phyloP scores from a whole-genome alignment of 2,797 vertebrate species.

The Tokudaia tokunoshimensis region DNA sequence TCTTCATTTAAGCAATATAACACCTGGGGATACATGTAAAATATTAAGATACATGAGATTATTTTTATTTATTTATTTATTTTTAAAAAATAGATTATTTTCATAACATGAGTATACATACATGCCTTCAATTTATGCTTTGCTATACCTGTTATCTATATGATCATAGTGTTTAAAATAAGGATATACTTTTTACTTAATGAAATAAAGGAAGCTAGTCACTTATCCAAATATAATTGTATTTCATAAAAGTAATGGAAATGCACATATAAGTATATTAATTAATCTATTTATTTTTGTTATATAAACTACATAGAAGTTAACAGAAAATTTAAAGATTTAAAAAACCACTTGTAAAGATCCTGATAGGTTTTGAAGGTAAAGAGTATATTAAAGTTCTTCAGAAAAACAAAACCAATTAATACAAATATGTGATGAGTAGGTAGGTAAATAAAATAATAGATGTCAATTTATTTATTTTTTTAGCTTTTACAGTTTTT shows the following conservation, averaged over 20 bases:
- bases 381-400: background rate
- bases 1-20: conserved; percentile 28
- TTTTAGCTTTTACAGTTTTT: background rate
- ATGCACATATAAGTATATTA: background rate
- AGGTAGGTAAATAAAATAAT: background rate
- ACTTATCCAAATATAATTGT: background rate
- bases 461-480: background rate
- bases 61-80: background rate
- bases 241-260: background rate
- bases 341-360: background rate
- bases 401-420: background rate
- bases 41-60: background rate
- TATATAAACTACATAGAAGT: background rate
- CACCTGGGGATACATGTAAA: background rate
- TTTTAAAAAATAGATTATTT: too few relatives aligned
- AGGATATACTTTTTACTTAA: background rate
- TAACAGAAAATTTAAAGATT: background rate
- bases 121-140: background rate
- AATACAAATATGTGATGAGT: background rate
- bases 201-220: background rate
- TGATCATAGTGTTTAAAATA: background rate
- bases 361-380: background rate
- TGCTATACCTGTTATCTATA: background rate
- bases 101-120: too few relatives aligned
- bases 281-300: background rate